phyloP scores from a whole-genome alignment of 2,113 vertebrate species.

The Haemorhous mexicanus region DNA sequence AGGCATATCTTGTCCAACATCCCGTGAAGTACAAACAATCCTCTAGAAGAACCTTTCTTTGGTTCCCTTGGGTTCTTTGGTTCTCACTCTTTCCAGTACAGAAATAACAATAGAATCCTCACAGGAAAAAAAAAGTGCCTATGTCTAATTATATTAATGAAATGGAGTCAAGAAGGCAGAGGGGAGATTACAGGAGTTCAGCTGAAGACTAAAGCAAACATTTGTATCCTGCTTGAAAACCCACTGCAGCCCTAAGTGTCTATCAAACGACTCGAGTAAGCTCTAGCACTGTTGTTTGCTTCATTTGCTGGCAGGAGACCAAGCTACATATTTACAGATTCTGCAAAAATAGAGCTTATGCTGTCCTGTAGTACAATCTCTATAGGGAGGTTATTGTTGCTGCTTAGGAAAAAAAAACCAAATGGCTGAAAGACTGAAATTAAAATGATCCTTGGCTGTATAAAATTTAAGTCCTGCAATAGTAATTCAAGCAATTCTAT shows the following conservation, averaged over 20 bases:
- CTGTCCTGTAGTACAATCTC: not conserved
- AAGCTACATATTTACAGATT: not conserved
- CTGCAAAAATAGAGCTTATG: not conserved
- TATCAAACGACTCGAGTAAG: not conserved
- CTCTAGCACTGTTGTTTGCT: not conserved
- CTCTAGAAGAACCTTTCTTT: not conserved
- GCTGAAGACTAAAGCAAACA: not conserved
- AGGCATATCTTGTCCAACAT: not conserved
- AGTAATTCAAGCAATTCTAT: not conserved
- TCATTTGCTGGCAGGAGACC: not conserved
- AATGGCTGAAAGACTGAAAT: not conserved
- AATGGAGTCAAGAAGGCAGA: not conserved
- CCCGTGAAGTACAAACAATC: not conserved
- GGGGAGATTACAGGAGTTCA: not conserved
- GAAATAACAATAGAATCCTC: not conserved
- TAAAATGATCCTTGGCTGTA: not conserved
- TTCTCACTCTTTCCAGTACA: not conserved
- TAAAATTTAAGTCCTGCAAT: not conserved
- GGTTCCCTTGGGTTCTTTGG: not conserved
- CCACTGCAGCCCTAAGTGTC: not conserved
- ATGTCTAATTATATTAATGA: not conserved
- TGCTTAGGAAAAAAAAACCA: not conserved
- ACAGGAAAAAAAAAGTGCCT: too few relatives aligned
- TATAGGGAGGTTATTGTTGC: not conserved
- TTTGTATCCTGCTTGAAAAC: not conserved